Evolutionary conservation across 2,888 invertebrate genomes (phyloP), one percentile per base, ranked within the genome.

Genomic region (Lepeophtheirus nordmannii): DNA sequence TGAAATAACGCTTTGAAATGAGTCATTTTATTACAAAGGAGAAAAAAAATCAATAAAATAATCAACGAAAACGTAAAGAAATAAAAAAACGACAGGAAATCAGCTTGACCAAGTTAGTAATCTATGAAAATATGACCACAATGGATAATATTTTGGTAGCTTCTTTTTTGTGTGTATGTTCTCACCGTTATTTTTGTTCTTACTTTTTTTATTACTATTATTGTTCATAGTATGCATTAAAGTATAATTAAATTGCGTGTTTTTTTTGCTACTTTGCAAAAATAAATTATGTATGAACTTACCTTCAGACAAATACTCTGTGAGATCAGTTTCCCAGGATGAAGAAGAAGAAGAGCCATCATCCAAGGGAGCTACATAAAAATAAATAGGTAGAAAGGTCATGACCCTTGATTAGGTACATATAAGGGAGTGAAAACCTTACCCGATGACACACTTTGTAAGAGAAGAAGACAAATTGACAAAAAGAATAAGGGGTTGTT

Each of bases 241-340:
- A 46, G n/a, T n/a, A 14, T 46, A 46, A 46, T 46, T 46, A n/a
- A 46, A 46, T 46, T 46, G 53, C 53, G 53, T 46, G 8, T n/a
- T 46, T 46, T n/a, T 14, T 46, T 46, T 46, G 53, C 53, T 17
- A 5, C 17, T 46, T 46, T 46, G 53, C 53, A 46, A n/a, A 41
- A 17, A 1, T 17, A 46, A n/a, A 46, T 46, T 2, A 46, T 46
- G 14, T 46, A n/a, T 30, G 30, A 30, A 30, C 53, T 46, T 46
- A 46, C 53, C 53, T 46, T 46, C 53, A n/a, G 53, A 46, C 53
- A 46, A 46, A 46, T 46, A 46, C n/a, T 46, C 17, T 46, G 14
- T 17, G n/a, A 46, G 53, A 17, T 46, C 53, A 46, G 53, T 46
- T 46, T 46, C 53, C 53, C 53, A 46, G 14, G 53, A 46, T 30